A percentile compares a stretch with the other conserved stretches of the same genome.
These are phyloP conservation scores for Venusia cambrica DNA, from an alignment of 2,888 invertebrate genomes.

Conservation along the genomic window DNA sequence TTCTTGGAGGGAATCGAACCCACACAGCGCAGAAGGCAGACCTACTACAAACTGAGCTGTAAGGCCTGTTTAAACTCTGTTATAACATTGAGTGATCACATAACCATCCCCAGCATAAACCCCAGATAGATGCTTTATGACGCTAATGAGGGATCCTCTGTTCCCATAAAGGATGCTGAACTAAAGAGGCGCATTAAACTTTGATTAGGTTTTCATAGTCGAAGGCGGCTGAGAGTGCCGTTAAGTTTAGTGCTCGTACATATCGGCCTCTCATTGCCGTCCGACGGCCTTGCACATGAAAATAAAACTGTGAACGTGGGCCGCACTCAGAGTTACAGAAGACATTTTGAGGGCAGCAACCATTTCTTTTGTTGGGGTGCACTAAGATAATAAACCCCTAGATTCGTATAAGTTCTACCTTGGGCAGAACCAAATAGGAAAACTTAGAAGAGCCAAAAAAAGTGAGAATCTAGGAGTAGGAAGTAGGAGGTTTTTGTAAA, in stretches of 20 bases:
- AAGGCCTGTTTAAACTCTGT: too few species aligned
- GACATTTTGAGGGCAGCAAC: too few species aligned
- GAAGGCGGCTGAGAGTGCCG: slow-evolving; percentile 50
- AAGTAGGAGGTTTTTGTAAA: too few species aligned
- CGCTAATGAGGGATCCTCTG: slow-evolving; percentile 35
- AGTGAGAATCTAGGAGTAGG: too few species aligned
- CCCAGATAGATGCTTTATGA: slow-evolving; percentile 25
- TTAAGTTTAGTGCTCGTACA: slow-evolving; percentile 63
- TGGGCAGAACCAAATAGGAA: too few species aligned
- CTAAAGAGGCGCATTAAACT: slow-evolving; percentile 58
- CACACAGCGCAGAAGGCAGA: too few species aligned
- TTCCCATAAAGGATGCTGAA: slow-evolving; percentile 43
- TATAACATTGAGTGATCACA: slow-evolving; percentile 7
- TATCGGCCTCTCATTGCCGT: slow-evolving; percentile 54
- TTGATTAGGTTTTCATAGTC: slow-evolving; percentile 71
- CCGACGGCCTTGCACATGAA: slow-evolving; percentile 33
- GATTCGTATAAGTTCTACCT: too few species aligned
- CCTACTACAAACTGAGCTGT: too few species aligned
- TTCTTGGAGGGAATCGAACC: too few species aligned
- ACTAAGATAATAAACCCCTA: too few species aligned
- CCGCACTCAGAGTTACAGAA: slow-evolving; percentile 7
- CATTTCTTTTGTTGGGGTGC: too few species aligned
- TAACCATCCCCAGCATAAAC: slow-evolving; percentile 24
- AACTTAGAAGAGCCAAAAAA: too few species aligned
- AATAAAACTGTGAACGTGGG: slow-evolving; percentile 38